Evolutionary conservation across 2,113 vertebrate genomes (phyloP).

Genomic region (Gymnocephalus cernua): DNA sequence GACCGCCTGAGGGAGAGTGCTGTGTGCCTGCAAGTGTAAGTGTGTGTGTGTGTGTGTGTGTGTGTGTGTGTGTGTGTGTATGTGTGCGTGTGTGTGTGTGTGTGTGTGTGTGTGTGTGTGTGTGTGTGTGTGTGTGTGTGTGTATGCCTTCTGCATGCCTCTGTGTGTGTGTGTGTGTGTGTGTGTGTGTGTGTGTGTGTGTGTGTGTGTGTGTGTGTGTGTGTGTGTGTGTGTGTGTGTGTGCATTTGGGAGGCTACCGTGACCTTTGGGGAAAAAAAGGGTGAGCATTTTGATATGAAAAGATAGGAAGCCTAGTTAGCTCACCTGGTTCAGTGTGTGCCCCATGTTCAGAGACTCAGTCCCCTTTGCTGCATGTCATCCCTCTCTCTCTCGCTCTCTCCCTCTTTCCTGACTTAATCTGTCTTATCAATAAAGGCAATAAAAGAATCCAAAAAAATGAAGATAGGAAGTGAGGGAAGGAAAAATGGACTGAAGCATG

Average conservation of each 20-base stretch:
- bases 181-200: no score
- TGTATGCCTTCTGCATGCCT: background rate
- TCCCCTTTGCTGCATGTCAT: no score
- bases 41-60: conserved; percentile 42
- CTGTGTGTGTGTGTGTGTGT: no score
- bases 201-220: no score
- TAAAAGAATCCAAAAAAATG: background rate
- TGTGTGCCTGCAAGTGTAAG: conserved; percentile 68
- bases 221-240: no score
- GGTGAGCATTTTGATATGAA: conserved; percentile 62
- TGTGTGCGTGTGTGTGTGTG: conserved; percentile 31
- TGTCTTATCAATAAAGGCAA: no score
- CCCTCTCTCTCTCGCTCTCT: no score
- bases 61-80: conserved; percentile 2
- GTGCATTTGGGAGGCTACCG: conserved; percentile 39
- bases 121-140: conserved; percentile 20
- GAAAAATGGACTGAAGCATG: conserved; percentile 45
- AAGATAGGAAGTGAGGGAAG: conserved; percentile 51
- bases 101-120: conserved; percentile 25
- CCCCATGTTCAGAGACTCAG: no score
- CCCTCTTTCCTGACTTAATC: no score
- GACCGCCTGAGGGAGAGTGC: conserved; percentile 77
- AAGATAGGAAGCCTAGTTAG: conserved; percentile 45
- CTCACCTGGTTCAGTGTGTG: no score
- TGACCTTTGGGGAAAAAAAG: conserved; percentile 43